Percentiles rank a stretch among this genome's conserved stretches.
Evolutionary conservation across 2,888 invertebrate genomes (phyloP).

Genomic region (Lasioglossum morio): DNA sequence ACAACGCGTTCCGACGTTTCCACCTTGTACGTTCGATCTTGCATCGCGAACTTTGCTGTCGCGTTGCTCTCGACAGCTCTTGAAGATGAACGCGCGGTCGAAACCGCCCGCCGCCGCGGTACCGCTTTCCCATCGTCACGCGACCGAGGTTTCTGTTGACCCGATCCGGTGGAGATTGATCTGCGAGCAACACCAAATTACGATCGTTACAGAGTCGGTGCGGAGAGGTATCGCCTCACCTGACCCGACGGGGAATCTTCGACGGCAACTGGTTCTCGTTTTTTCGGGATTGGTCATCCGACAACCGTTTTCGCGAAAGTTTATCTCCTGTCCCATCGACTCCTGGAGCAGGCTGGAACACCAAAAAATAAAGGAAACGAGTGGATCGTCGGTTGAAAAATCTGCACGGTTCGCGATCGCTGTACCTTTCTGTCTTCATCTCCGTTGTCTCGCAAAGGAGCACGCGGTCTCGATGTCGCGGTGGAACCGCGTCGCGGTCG

Average conservation of each 20-base stretch:
- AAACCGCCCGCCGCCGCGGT: neutral
- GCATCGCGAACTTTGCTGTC: accelerated
- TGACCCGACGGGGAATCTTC: slow-evolving; percentile 19
- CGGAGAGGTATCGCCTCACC: neutral
- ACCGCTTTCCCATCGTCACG: neutral
- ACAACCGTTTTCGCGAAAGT: neutral
- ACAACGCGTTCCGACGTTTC: neutral
- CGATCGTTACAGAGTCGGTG: too few relatives aligned
- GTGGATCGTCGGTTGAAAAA: neutral
- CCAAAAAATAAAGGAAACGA: neutral
- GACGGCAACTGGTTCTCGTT: neutral
- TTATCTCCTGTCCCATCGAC: neutral
- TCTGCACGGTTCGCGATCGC: too few relatives aligned
- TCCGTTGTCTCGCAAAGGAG: neutral
- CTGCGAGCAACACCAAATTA: neutral
- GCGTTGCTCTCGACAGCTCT: neutral
- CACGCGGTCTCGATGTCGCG: neutral
- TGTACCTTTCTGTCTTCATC: too few relatives aligned
- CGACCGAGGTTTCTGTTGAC: neutral
- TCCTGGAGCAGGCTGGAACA: neutral
- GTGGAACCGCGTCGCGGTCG: neutral
- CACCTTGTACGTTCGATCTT: neutral
- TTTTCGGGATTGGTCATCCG: accelerated
- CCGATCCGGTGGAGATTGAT: neutral
- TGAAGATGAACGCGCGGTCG: neutral